phyloP scores from a whole-genome alignment of 2,888 invertebrate genomes.

The Malthinus flaveolus region DNA sequence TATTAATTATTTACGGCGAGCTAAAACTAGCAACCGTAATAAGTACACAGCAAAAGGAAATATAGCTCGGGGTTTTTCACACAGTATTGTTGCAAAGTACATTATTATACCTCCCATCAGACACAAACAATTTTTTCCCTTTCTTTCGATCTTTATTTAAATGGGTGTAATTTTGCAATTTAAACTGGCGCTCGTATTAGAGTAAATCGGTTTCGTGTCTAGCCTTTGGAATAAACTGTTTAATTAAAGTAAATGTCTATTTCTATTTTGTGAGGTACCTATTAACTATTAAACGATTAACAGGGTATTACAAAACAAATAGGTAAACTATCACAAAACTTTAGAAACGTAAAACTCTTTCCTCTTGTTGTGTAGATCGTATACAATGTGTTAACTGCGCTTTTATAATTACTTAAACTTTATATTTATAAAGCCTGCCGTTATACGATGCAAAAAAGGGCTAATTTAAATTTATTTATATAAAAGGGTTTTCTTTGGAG shows the following conservation, averaged over 20 bases:
- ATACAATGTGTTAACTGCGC: constrained; percentile 17
- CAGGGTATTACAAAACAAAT: constrained; percentile 38
- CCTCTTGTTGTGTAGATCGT: constrained; percentile 33
- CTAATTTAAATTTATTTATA: constrained; percentile 1
- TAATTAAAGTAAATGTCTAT: not conserved
- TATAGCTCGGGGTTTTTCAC: constrained; percentile 21
- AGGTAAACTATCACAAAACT: constrained; percentile 29
- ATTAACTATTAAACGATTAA: constrained; percentile 31
- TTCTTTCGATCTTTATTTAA: no score
- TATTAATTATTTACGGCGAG: constrained; percentile 27
- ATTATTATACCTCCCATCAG: not conserved
- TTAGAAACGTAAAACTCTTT: constrained; percentile 27
- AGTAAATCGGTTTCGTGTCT: not conserved
- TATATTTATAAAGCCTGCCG: not conserved
- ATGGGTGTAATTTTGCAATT: no score
- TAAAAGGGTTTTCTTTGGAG: not conserved
- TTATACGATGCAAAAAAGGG: not conserved
- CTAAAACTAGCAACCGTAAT: constrained; percentile 23
- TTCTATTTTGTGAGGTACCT: constrained; percentile 11
- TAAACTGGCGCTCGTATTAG: no score
- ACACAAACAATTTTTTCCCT: not conserved
- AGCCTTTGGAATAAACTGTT: not conserved
- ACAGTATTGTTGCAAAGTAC: constrained; percentile 2
- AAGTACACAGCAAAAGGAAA: constrained; percentile 30
- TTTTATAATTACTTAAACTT: constrained; percentile 16